A percentile compares a stretch with the other conserved stretches of the same genome.
phyloP scores from a whole-genome alignment of 2,797 vertebrate species.

The Sciaenops ocellatus region DNA sequence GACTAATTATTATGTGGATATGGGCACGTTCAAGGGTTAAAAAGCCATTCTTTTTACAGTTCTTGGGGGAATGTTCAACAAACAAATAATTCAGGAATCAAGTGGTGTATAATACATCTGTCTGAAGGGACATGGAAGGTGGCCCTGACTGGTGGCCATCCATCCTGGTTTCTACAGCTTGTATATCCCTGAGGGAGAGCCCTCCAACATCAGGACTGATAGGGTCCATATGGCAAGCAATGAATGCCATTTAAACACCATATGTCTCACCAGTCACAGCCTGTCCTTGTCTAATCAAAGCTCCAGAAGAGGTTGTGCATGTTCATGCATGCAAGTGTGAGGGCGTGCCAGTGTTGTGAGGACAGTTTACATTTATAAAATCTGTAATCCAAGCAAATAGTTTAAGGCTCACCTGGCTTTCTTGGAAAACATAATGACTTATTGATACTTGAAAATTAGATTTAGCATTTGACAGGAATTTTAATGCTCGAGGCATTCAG shows the following conservation, averaged over 20 bases:
- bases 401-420: neutral
- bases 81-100: conserved; percentile 46
- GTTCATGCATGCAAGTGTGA: neutral
- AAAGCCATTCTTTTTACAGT: neutral
- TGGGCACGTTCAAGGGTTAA: neutral
- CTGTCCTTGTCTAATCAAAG: conserved; percentile 30
- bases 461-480: neutral
- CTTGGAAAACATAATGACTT: neutral
- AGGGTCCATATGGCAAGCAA: conserved; percentile 57
- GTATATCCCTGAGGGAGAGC: conserved; percentile 51
- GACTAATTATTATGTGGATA: neutral
- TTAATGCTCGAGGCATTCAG: neutral
- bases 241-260: conserved; percentile 61
- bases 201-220: conserved; percentile 50
- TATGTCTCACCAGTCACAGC: conserved; percentile 56
- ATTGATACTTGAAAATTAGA: conserved; percentile 12
- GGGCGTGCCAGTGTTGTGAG: conserved; percentile 2
- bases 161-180: conserved; percentile 55
- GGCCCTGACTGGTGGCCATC: conserved; percentile 55
- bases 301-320: conserved; percentile 9
- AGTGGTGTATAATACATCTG: conserved; percentile 46
- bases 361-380: conserved; percentile 12
- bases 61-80: conserved; percentile 2
- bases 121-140: conserved; percentile 26
- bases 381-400: neutral